Evolutionary conservation across 2,797 vertebrate species (phyloP).

Genomic region (Ambastaia sidthimunki): DNA sequence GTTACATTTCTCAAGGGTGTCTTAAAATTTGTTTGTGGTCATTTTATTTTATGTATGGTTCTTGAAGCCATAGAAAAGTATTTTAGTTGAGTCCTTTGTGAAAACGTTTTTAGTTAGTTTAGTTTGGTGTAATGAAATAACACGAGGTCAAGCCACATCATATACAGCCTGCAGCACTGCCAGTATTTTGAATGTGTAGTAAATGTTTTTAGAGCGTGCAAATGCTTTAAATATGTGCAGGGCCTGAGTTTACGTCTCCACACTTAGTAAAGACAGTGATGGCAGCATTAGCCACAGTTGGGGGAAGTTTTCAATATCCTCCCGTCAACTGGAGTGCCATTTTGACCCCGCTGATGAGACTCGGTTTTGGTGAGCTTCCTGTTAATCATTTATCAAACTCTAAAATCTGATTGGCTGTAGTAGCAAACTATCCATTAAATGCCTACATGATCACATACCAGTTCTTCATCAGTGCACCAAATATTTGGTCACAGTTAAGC

Average conservation of each 20-base stretch:
- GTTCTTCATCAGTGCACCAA: neutral
- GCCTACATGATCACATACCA: neutral
- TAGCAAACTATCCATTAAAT: neutral
- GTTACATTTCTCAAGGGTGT: no score
- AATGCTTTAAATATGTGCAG: conserved; percentile 67
- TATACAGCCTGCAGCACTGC: no score
- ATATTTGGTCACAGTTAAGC: neutral
- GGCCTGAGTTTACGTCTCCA: conserved; percentile 80
- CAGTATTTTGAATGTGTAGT: neutral
- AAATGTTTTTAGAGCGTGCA: neutral
- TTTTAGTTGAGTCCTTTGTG: neutral
- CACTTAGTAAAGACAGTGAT: conserved; percentile 80
- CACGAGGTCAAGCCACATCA: no score
- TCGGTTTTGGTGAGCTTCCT: conserved; percentile 82
- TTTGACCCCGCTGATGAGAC: conserved; percentile 92
- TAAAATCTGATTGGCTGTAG: neutral
- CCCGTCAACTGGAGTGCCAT: conserved; percentile 91
- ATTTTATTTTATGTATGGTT: no score
- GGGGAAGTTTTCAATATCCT: conserved; percentile 86
- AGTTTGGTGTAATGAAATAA: no score
- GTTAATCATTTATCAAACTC: neutral
- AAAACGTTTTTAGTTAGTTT: neutral
- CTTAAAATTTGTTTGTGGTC: no score
- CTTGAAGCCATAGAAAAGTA: no score
- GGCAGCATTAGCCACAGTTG: conserved; percentile 79